Evolutionary conservation across 2,797 vertebrate genomes (phyloP).

Genomic region (Galago senegalensis): DNA sequence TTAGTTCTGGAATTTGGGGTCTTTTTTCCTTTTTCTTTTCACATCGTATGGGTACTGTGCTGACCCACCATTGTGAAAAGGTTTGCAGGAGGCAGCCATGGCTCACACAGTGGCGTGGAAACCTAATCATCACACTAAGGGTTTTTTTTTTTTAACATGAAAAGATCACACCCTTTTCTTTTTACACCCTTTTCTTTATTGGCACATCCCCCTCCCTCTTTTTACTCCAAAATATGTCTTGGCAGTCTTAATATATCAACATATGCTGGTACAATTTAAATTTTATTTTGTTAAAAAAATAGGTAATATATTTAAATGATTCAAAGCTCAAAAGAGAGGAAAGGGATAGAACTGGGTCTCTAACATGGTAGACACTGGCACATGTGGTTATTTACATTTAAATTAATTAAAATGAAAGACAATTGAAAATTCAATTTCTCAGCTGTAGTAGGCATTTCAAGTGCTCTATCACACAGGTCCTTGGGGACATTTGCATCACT

Average conservation of each 20-base stretch:
- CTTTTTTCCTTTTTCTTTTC: not conserved
- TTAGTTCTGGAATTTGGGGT: not conserved
- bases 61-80: not conserved
- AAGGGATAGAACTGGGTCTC: not conserved
- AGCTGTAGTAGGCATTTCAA: not conserved
- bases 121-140: not conserved
- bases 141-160: not conserved
- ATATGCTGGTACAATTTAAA: not conserved
- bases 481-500: not conserved
- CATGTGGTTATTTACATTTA: not conserved
- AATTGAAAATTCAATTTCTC: not conserved
- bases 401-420: not conserved
- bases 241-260: not conserved
- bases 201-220: not conserved
- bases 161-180: not conserved
- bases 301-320: not conserved
- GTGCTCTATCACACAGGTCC: not conserved
- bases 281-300: not conserved
- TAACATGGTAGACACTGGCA: rapidly evolving
- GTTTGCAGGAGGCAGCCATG: not conserved
- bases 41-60: not conserved
- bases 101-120: not conserved
- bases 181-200: not conserved
- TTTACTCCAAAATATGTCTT: not conserved
- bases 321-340: not conserved